phyloP scores from a whole-genome alignment of 2,113 vertebrate species.

The Pan troglodytes region NHGRI_mPanTro3-v2.1_pri NC_072412.2:98809001-98809500 shows the following conservation, averaged over 20 bases:
- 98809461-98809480: not conserved
- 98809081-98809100: not conserved
- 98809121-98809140: not conserved
- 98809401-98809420: not conserved
- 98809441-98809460: not conserved
- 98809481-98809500: not conserved
- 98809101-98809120: not conserved
- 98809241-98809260: too few relatives aligned
- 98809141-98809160: not conserved
- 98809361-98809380: not conserved
- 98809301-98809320: not conserved
- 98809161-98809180: accelerated
- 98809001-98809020: not conserved
- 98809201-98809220: too few relatives aligned
- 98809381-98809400: not conserved
- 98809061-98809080: not conserved
- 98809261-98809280: too few relatives aligned
- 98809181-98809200: too few relatives aligned
- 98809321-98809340: not conserved
- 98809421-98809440: not conserved
- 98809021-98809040: not conserved
- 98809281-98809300: not conserved
- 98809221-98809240: too few relatives aligned
- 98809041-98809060: not conserved
- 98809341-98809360: not conserved